These are phyloP conservation scores for Resseliella maxima DNA, from an alignment of 2,888 invertebrate genomes.

Conservation along the genomic window DNA sequence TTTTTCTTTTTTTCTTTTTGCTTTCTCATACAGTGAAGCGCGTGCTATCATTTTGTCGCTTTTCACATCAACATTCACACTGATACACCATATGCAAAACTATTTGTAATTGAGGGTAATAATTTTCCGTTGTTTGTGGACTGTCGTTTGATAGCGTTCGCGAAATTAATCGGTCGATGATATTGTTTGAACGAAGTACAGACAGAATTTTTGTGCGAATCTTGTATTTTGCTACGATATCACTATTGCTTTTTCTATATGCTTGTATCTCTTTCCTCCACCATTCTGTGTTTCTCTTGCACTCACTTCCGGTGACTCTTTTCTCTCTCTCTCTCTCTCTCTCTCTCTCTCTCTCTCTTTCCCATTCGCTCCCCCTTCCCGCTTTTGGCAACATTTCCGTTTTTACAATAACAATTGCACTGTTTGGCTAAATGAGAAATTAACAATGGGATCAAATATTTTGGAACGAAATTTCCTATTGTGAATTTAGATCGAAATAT, in stretches of 20 bases:
- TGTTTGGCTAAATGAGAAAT: neutral
- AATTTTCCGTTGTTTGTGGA: constrained; percentile 43
- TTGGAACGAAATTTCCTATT: neutral
- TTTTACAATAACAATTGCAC: too few species aligned
- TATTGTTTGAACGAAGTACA: neutral
- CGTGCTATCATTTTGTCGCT: neutral
- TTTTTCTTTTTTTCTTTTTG: neutral
- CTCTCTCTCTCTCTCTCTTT: too few species aligned
- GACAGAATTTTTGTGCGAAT: neutral
- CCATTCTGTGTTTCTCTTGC: too few species aligned
- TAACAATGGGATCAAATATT: neutral
- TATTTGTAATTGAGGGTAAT: constrained; percentile 36
- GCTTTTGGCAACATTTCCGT: neutral
- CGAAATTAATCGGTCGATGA: constrained; percentile 25
- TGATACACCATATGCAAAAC: constrained; percentile 4
- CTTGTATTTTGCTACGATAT: neutral
- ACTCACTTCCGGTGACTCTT: too few species aligned
- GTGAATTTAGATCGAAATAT: neutral
- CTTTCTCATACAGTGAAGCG: neutral
- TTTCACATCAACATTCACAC: neutral
- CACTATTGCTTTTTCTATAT: too few species aligned
- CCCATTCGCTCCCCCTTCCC: too few species aligned
- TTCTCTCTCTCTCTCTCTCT: too few species aligned
- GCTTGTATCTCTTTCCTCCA: too few species aligned
- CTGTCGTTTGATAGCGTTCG: neutral